A percentile compares a stretch with the other conserved stretches of the same genome.
Evolutionary conservation across 2,113 vertebrate genomes (phyloP).

Genomic region (Alosa alosa): DNA sequence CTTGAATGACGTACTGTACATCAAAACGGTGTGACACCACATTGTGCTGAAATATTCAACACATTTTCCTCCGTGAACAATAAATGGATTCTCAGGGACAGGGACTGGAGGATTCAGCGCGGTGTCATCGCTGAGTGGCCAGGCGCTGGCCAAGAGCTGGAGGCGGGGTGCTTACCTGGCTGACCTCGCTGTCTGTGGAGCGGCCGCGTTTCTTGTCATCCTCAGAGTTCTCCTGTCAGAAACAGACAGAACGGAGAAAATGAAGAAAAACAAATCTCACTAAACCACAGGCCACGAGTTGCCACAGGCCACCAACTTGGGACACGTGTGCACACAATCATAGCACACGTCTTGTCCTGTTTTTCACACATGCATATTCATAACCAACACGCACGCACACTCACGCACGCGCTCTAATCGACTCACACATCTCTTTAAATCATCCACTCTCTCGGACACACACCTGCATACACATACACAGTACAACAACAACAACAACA

Average conservation of each 20-base stretch:
- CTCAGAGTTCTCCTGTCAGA: conserved; percentile 79
- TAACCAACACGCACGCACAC: too few species aligned
- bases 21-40: neutral
- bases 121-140: neutral
- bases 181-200: conserved; percentile 84
- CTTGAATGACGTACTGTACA: neutral
- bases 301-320: neutral
- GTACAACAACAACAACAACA: too few species aligned
- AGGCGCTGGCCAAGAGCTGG: neutral
- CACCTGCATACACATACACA: too few species aligned
- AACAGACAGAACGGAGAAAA: neutral
- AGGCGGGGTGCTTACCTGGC: conserved; percentile 63
- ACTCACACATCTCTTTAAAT: too few species aligned
- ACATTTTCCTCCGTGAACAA: neutral
- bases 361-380: too few species aligned
- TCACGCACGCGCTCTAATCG: too few species aligned
- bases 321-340: neutral
- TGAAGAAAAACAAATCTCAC: neutral
- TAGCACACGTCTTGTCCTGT: too few species aligned
- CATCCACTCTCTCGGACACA: too few species aligned
- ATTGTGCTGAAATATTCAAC: neutral
- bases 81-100: neutral
- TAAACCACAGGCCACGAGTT: neutral
- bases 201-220: conserved; percentile 85
- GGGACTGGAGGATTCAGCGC: neutral